Conservation (phyloP, 2,113 vertebrate species). For the Alligator mississippiensis region DNA sequence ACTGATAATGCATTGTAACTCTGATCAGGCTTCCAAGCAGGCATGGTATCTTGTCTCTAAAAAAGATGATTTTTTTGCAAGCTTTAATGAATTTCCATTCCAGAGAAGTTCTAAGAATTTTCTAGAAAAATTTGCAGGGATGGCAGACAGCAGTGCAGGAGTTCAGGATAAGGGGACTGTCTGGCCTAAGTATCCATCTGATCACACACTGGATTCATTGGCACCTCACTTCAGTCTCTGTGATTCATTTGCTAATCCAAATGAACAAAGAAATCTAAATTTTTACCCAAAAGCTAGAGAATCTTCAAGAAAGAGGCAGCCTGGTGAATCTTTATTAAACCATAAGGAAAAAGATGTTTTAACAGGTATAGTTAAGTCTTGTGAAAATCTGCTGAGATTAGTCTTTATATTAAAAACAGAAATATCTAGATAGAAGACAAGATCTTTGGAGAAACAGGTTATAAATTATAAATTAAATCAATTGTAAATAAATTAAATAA, state of each 20-base stretch:
- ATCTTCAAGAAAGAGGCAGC: constrained; percentile 56
- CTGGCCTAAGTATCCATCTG: constrained; percentile 35
- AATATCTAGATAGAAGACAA: not conserved
- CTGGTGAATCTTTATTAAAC: not conserved
- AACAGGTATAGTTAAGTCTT: constrained; percentile 69
- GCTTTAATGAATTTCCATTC: not conserved
- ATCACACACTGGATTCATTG: constrained; percentile 19
- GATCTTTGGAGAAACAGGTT: not conserved
- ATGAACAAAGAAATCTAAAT: constrained; percentile 41
- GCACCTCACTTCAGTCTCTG: not conserved
- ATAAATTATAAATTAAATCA: not conserved
- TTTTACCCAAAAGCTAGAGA: constrained; percentile 48
- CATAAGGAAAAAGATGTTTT: constrained; percentile 5
- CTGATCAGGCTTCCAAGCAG: not conserved
- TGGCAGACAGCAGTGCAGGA: constrained; percentile 18
- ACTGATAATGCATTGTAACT: not conserved
- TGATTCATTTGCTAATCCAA: constrained; percentile 34
- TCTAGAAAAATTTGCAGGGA: constrained; percentile 14
- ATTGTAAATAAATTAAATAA: not conserved
- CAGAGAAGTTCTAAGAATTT: not conserved
- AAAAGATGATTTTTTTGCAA: constrained; percentile 15
- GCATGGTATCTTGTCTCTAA: not conserved
- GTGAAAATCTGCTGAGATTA: constrained; percentile 5
- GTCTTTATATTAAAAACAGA: not conserved
- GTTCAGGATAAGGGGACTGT: constrained; percentile 9